Conservation (phyloP, 1,140 invertebrate species). For the Drosophila pseudoobscura region DNA sequence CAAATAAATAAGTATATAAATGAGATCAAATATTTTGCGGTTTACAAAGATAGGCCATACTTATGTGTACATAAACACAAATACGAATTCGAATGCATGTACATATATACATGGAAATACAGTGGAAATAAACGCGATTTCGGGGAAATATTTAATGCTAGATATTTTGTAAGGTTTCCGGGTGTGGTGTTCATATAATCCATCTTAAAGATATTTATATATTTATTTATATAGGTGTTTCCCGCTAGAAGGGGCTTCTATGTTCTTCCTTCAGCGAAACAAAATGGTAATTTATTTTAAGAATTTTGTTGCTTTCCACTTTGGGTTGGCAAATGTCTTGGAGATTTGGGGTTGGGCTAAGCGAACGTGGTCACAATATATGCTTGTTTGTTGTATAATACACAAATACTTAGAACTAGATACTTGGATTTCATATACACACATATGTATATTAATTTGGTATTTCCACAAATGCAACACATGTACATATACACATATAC, state of each 20-base stretch:
- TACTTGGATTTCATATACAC: conserved; percentile 18
- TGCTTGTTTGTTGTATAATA: conserved; percentile 24
- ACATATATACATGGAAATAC: conserved; percentile 19
- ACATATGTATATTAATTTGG: conserved; percentile 28
- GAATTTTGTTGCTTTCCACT: conserved; percentile 26
- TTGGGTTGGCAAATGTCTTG: conserved; percentile 44
- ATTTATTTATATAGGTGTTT: conserved; percentile 7
- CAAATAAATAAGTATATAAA: conserved; percentile 58
- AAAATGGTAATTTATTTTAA: conserved; percentile 29
- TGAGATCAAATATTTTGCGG: conserved; percentile 65
- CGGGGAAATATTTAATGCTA: conserved; percentile 27
- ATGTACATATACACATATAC: not conserved
- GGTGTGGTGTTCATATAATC: conserved; percentile 19
- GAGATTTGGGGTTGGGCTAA: conserved; percentile 19
- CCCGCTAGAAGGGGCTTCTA: not conserved
- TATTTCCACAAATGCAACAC: conserved; percentile 23
- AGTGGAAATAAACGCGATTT: conserved; percentile 21
- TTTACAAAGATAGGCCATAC: conserved; percentile 15
- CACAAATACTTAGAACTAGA: conserved; percentile 57
- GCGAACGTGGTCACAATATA: conserved; percentile 34
- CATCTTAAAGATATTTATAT: conserved; percentile 55
- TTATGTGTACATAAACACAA: conserved; percentile 7
- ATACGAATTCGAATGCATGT: not conserved
- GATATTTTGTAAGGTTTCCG: conserved; percentile 27
- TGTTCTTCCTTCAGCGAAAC: not conserved